phyloP scores from a whole-genome alignment of 2,113 vertebrate genomes.

The Alligator sinensis region DNA sequence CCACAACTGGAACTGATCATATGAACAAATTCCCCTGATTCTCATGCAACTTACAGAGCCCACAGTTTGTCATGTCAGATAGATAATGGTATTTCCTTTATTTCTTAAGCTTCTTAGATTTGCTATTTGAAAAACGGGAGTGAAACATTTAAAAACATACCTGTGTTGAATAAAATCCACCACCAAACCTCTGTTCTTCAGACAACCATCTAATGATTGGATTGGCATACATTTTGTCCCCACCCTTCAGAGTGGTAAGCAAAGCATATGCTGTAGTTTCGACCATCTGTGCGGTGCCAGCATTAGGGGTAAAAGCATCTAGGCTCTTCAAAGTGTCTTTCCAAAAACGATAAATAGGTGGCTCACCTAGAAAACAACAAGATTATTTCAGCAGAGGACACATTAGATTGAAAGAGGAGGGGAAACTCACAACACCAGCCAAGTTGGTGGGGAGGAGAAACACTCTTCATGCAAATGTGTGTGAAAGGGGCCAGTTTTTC shows the following conservation, averaged over 20 bases:
- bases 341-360: conserved; percentile 87
- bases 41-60: fast-evolving
- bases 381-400: neutral
- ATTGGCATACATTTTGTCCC: conserved; percentile 80
- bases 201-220: conserved; percentile 90
- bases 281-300: conserved; percentile 82
- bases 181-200: conserved; percentile 89
- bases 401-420: neutral
- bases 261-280: conserved; percentile 91
- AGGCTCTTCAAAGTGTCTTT: conserved; percentile 64
- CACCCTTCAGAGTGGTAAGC: conserved; percentile 81
- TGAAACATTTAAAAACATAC: conserved; percentile 69
- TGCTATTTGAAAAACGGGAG: neutral
- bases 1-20: neutral
- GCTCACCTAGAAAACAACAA: conserved; percentile 76
- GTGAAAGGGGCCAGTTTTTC: neutral
- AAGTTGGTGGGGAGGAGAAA: neutral
- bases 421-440: neutral
- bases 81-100: neutral
- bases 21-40: neutral
- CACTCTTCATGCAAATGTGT: neutral
- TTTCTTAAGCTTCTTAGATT: neutral
- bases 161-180: conserved; percentile 90
- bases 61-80: neutral
- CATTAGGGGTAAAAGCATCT: conserved; percentile 69